Percentiles rank a stretch among this genome's conserved stretches.
These are phyloP conservation scores for Meda fulgida DNA, from an alignment of 2,797 vertebrate genomes.

Conservation along the genomic window DNA sequence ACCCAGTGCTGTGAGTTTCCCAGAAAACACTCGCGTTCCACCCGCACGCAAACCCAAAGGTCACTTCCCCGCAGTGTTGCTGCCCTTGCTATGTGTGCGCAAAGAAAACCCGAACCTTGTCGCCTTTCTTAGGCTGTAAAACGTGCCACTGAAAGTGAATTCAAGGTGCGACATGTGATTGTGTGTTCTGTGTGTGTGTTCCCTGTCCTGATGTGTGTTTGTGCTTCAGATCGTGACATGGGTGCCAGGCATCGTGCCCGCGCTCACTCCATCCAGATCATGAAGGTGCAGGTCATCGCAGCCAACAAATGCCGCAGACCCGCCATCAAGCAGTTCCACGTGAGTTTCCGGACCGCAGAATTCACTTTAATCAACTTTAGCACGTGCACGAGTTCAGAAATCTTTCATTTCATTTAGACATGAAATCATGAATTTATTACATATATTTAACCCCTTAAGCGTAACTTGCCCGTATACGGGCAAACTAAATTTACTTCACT, in stretches of 20 bases:
- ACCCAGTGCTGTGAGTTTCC: slow-evolving; percentile 95
- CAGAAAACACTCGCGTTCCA: fast-evolving
- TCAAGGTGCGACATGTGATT: slow-evolving; percentile 74
- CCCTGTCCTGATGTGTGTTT: not conserved
- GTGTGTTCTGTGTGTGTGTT: not conserved
- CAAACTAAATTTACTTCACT: no score
- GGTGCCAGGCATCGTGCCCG: slow-evolving; percentile 95
- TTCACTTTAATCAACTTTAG: no score
- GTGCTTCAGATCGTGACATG: slow-evolving; percentile 90
- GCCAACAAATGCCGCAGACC: slow-evolving; percentile 90
- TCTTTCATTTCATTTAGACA: no score
- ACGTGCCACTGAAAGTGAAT: slow-evolving; percentile 83
- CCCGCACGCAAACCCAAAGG: slow-evolving; percentile 83
- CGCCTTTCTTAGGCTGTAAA: slow-evolving; percentile 80
- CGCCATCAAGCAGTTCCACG: slow-evolving; percentile 93
- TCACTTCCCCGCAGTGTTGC: slow-evolving; percentile 67
- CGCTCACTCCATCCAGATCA: slow-evolving; percentile 97
- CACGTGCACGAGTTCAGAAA: no score
- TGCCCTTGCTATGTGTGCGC: slow-evolving; percentile 82
- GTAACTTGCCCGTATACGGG: no score
- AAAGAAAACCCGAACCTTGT: slow-evolving; percentile 78
- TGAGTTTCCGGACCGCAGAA: slow-evolving; percentile 70
- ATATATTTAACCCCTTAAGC: no score
- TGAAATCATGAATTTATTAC: no score
- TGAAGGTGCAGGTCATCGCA: slow-evolving; percentile 95